These are phyloP conservation scores for Hoplostethus mediterraneus DNA, from an alignment of 2,797 vertebrate genomes.

Conservation along the genomic window DNA sequence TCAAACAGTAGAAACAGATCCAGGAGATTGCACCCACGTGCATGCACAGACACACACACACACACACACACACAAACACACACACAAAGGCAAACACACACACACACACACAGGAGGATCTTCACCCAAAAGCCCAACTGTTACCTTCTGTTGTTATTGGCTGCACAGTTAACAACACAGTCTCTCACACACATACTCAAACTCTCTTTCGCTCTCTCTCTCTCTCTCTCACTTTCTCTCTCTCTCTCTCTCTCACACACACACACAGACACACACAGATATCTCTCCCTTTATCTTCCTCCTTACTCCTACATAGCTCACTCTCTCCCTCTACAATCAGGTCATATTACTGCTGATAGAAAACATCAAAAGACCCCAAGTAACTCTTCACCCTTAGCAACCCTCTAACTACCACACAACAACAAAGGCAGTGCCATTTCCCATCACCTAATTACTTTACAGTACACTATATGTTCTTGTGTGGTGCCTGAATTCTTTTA, in stretches of 20 bases:
- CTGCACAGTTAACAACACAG: not conserved
- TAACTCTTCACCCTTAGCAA: not conserved
- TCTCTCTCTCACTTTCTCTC: not conserved
- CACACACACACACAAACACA: not conserved
- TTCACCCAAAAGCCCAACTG: constrained; percentile 13
- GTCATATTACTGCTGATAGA: constrained; percentile 6
- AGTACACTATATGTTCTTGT: too few relatives aligned
- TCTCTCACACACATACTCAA: not conserved
- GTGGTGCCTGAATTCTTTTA: too few relatives aligned
- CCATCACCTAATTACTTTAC: not conserved
- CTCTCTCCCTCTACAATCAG: not conserved
- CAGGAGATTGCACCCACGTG: not conserved
- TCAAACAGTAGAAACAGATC: too few relatives aligned
- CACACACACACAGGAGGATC: not conserved
- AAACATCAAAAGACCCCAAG: constrained; percentile 6
- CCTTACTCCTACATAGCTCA: not conserved
- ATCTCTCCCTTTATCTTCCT: not conserved
- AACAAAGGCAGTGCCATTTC: not conserved
- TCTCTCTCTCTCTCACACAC: not conserved
- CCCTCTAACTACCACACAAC: not conserved
- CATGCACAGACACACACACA: not conserved
- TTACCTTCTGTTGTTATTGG: constrained; percentile 6
- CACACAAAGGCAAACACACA: not conserved
- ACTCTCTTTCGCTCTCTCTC: too few relatives aligned
- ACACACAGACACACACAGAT: not conserved